Conservation (phyloP, 2,797 vertebrate genomes). For the Falco rusticolus region DNA sequence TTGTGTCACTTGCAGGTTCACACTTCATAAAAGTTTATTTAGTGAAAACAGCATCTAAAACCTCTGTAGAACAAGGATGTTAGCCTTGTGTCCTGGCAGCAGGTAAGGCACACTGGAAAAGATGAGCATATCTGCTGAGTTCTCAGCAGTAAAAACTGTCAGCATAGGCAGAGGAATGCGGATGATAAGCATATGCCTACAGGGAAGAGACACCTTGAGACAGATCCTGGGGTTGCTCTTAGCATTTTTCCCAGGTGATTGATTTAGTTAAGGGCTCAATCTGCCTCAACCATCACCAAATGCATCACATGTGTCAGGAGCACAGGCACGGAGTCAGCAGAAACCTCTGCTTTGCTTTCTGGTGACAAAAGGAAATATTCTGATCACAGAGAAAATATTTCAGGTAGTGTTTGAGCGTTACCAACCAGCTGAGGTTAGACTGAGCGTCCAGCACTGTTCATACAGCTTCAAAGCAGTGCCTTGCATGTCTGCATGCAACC, state of each 20-base stretch:
- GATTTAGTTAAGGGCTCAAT: not conserved
- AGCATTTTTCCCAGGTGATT: not conserved
- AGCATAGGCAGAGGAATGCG: not conserved
- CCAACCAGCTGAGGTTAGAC: not conserved
- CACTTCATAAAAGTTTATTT: not conserved
- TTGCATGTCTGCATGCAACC: fast-evolving
- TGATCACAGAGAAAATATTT: not conserved
- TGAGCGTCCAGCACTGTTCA: not conserved
- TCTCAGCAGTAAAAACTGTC: not conserved
- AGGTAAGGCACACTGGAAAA: not conserved
- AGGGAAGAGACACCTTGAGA: not conserved
- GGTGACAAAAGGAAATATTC: not conserved
- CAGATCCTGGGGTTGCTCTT: not conserved
- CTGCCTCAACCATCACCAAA: not conserved
- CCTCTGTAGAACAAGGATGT: not conserved
- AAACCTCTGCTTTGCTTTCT: not conserved
- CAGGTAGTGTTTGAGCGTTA: not conserved
- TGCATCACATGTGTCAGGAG: fast-evolving
- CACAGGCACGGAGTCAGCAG: not conserved
- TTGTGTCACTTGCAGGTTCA: not conserved
- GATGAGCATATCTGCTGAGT: not conserved
- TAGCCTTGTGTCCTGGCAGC: not conserved
- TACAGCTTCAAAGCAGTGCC: not conserved
- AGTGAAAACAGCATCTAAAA: not conserved
- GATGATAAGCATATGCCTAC: not conserved